Base-by-base conservation (phyloP, 1,140 invertebrate species). In the Anoplophora glabripennis region DNA sequence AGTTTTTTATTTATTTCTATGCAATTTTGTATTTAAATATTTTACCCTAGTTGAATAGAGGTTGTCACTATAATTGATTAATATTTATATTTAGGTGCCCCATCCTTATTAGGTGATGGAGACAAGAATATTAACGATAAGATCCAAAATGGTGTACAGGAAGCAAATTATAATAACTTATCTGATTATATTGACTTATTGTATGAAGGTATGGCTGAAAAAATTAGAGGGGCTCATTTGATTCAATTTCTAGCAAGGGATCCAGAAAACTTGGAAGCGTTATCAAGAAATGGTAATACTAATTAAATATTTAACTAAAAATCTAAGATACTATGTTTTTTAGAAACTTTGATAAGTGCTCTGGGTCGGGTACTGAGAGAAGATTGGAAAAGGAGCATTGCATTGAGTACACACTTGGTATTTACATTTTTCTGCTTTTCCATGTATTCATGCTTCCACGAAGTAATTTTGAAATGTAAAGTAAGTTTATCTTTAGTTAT, bases 401-500 rank as follows among this genome's bases (percentile, higher is more conserved):
- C 98, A 76, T 77, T 99, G 28, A 95, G 93, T 53, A 97, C 92
- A 65, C 97, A 98, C 76, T 94, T 99, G 72, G 89, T 98, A 59
- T 95, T 95, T 73, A 92, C 94, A 63, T 99, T 99, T 79, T 95
- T 96, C 73, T 97, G 93, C 74, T 96, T 99, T 76, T 98, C 96
- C 9, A 91, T 90, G n/a, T 99, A 96, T 74, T 88, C 89, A 64
- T 87, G 94, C 71, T 99, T 99, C 79, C 96, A 99, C 76, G 85
- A 88, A 36, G 86, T 98, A 9, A 90, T 99, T 46, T 81, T 90
- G 9, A 89, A 93, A 69, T 93, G 93, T 69, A 94, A 94, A 79
- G 89, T 91, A 70, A 77, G 74, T 71, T 46, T 51, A 53, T 28
- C 10, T 33, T 37, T 28, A 2, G 21, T 5, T 5, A 28, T 28